Percentiles rank a stretch among this genome's conserved stretches.
phyloP scores from a whole-genome alignment of 2,888 invertebrate genomes.

The Tridacna crocea region DNA sequence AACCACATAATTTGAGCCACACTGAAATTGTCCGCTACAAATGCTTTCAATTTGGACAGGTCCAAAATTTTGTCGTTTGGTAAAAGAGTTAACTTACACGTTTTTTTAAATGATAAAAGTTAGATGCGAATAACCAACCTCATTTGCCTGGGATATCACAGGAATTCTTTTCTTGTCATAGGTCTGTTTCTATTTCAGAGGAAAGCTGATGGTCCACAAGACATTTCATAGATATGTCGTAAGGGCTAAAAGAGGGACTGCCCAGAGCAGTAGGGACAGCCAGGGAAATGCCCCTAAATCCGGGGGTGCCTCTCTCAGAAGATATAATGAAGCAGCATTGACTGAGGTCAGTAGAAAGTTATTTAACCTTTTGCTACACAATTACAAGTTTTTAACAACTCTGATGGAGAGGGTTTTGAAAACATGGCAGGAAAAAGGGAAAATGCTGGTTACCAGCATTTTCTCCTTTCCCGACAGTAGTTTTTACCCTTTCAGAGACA shows the following conservation, averaged over 20 bases:
- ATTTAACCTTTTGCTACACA: background rate
- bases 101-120: no score
- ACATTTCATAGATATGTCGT: slow-evolving; percentile 94
- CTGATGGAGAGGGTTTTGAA: background rate
- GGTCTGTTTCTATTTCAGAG: slow-evolving; percentile 80
- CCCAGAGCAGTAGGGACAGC: slow-evolving; percentile 89
- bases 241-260: slow-evolving; percentile 92
- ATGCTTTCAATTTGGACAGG: no score
- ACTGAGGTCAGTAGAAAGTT: slow-evolving; percentile 86
- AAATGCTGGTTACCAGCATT: no score
- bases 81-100: background rate
- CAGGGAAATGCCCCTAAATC: slow-evolving; percentile 89
- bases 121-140: no score
- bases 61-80: no score
- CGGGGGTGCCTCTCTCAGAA: slow-evolving; percentile 91
- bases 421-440: background rate
- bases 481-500: no score
- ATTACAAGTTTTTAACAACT: no score
- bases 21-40: no score
- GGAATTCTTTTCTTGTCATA: no score
- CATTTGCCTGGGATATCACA: no score
- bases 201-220: slow-evolving; percentile 88
- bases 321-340: slow-evolving; percentile 92
- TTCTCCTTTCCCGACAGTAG: no score
- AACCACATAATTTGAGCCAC: no score